These are phyloP conservation scores for Labeo rohita DNA, from an alignment of 2,113 vertebrate species.

Conservation along the genomic window DNA sequence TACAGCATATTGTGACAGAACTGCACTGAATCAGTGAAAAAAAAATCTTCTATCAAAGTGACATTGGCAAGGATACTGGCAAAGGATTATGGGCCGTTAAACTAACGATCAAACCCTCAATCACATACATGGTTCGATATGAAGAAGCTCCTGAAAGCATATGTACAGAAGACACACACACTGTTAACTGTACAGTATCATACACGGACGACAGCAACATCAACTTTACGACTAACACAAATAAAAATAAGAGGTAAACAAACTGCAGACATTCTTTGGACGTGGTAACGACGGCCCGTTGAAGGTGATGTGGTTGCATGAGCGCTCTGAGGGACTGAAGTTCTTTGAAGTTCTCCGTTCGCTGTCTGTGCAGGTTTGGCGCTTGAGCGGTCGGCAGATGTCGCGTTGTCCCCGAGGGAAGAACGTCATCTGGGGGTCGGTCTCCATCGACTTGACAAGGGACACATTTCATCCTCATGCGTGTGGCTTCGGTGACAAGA, in stretches of 20 bases:
- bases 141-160: slow-evolving; percentile 27
- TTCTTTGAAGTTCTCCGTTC: background rate
- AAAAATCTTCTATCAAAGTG: background rate
- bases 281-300: background rate
- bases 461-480: background rate
- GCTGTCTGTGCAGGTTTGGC: background rate
- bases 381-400: background rate
- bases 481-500: background rate
- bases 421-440: background rate
- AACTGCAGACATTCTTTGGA: slow-evolving; percentile 38
- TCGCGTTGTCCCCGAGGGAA: background rate
- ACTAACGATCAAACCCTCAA: background rate
- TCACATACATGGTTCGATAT: background rate
- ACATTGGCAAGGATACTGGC: background rate
- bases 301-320: background rate
- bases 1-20: background rate
- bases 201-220: background rate
- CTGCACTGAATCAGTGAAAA: background rate
- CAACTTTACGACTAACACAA: background rate
- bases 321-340: background rate
- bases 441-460: background rate
- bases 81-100: background rate
- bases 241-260: slow-evolving; percentile 13
- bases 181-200: background rate
- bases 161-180: background rate